Base-by-base conservation (phyloP, 2,113 vertebrate species). In the Orthonyx spaldingii region DNA sequence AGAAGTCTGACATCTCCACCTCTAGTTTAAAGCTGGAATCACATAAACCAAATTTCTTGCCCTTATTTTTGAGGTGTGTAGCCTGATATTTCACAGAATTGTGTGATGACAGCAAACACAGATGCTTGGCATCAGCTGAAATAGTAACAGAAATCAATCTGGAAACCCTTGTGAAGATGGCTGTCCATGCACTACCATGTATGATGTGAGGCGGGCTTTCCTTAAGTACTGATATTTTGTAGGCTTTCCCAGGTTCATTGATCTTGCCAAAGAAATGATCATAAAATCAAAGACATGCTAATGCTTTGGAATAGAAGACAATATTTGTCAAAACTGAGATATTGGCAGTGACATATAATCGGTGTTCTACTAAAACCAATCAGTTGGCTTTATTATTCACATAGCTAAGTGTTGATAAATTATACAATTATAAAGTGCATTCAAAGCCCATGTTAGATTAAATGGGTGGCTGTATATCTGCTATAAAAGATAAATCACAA, bases 181-280 rank as follows among this genome's bases (percentile, higher is more conserved):
- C 68, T 68, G n/a, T 28, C 32, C 1, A 0, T 16, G 41, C 4
- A 4, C 16, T 20, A 3, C 20, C 3, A 1, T 1, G 9, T 21
- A 27, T 35, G 3, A 26, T 59, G 49, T 21, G 52, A 68, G 10
- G 22, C 65, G 32, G 32, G 55, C 24, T 74, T 84, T 21, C 35
- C 52, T 65, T 23, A 35, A 46, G 19, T 24, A 16, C 35, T 13
- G 5, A 47, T 56, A 56, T 23, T 84, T 61, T 10, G 5, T 59
- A 66, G 56, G 12, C 14, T 80, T 78, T 87, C 37, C 56, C 30
- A 35, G 26, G 22, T 28, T 65, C 8, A 1, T 42, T 55, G 56
- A 35, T 22, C 27, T 81, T 84, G 42, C 17, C 3, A 4, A 75
- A 49, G 41, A 56, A 64, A 65, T 44, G 7, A 41, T 64, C 9